These are phyloP conservation scores for Agriopis leucophaearia DNA, from an alignment of 2,888 invertebrate species.

Conservation along the genomic window DNA sequence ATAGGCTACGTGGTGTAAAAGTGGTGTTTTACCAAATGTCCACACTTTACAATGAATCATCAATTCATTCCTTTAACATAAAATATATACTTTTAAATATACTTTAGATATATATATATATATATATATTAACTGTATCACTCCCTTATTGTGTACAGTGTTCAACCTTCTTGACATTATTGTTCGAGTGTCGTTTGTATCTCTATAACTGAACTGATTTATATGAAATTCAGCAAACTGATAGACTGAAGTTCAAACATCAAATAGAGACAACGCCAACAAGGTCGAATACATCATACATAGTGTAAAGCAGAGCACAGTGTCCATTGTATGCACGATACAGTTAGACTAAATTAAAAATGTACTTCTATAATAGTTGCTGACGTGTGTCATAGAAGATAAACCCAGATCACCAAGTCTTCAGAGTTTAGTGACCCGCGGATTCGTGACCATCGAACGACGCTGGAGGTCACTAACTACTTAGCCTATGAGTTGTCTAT, in stretches of 20 bases:
- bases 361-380: not conserved
- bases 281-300: not conserved
- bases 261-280: conserved; percentile 9
- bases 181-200: not conserved
- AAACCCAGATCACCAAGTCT: not conserved
- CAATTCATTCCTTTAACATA: conserved; percentile 15
- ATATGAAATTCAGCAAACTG: not conserved
- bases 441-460: not conserved
- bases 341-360: not conserved
- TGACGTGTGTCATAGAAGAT: not conserved
- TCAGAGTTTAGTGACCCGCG: not conserved
- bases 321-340: not conserved
- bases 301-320: not conserved
- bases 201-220: not conserved
- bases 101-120: conserved; percentile 21
- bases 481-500: conserved; percentile 3
- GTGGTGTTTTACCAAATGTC: conserved; percentile 39
- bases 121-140: conserved; percentile 36
- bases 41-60: conserved; percentile 33
- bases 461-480: conserved; percentile 2
- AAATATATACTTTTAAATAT: conserved; percentile 20
- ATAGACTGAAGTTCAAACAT: conserved; percentile 1
- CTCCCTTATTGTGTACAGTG: conserved; percentile 19
- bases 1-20: conserved; percentile 24
- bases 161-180: conserved; percentile 18